Base-by-base conservation (phyloP, 2,888 invertebrate genomes). In the Pharmacophagus antenor region DNA sequence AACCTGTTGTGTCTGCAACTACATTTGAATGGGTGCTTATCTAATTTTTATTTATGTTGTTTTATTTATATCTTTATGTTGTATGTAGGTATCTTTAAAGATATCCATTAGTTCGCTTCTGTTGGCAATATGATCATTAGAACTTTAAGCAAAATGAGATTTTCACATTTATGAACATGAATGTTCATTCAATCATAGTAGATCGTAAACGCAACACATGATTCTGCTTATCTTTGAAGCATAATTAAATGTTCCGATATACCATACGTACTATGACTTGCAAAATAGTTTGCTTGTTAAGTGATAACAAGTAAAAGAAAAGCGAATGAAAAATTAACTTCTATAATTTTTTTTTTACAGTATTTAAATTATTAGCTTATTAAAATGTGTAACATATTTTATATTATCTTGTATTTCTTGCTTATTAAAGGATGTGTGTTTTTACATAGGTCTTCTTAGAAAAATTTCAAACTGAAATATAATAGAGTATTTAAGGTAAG, bases 401-500 rank as follows among this genome's bases (percentile, higher is more conserved):
- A n/a, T n/a, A n/a, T n/a, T n/a, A n/a, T n/a, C n/a, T n/a, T 15
- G 15, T 31, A 31, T 12, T 12, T 12, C 31, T 31, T 31, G 31
- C 15, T 31, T 31, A 31, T 31, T 0, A 2, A 10, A 31, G 2
- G 15, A 21, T 56, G 44, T 37, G 17, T 18, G 18, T 31, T 46
- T 49, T 60, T 37, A 50, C 63, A 63, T 46, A 46, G 42, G 59
- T 56, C 67, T 80, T 80, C 80, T 66, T 66, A 73, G 79, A 80
- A 82, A 73, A 66, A 70, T 69, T 67, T 66, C 70, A 77, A 77
- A 79, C 73, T 71, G 73, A 77, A 66, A 68, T 69, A 68, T 79
- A 82, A 82, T 82, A 82, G 78, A 78, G 80, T 82, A 79, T 80
- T 55, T 76, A 81, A 73, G 71, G 78, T 82, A 74, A 71, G 72